Conservation (phyloP, 2,113 vertebrate genomes). For the Pongo pygmaeus region DNA sequence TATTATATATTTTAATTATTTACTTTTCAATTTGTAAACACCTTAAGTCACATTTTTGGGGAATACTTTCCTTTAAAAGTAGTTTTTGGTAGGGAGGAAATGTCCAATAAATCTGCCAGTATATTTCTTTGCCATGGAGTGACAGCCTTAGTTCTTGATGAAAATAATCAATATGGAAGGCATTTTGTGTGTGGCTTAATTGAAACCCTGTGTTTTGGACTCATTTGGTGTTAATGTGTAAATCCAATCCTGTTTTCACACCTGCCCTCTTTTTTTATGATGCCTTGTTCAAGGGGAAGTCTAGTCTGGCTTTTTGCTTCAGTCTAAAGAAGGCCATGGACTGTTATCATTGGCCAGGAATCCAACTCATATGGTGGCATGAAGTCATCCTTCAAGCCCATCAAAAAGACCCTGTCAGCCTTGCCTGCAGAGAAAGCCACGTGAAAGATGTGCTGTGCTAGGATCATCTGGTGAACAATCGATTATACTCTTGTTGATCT, state of each 20-base stretch:
- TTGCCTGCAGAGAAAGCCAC: background rate
- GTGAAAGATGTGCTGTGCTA: background rate
- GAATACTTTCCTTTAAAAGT: background rate
- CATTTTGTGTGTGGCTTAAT: conserved; percentile 36
- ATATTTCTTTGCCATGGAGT: background rate
- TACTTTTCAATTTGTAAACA: background rate
- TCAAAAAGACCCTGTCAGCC: background rate
- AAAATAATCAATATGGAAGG: conserved; percentile 29
- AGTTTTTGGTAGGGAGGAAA: background rate
- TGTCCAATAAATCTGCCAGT: conserved; percentile 25
- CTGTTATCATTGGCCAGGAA: background rate
- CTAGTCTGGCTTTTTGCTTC: conserved; percentile 35
- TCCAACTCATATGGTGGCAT: background rate
- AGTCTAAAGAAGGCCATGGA: background rate
- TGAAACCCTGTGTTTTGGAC: conserved; percentile 44
- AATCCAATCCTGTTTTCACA: conserved; percentile 62
- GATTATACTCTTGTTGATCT: background rate
- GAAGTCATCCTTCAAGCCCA: background rate
- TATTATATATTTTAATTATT: background rate
- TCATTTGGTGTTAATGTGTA: conserved; percentile 55
- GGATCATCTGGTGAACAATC: background rate
- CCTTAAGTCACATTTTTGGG: background rate
- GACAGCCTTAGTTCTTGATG: background rate
- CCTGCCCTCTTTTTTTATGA: conserved; percentile 26
- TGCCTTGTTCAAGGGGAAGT: background rate